phyloP scores from a whole-genome alignment of 2,888 invertebrate species.

The Tipula lateralis region DNA sequence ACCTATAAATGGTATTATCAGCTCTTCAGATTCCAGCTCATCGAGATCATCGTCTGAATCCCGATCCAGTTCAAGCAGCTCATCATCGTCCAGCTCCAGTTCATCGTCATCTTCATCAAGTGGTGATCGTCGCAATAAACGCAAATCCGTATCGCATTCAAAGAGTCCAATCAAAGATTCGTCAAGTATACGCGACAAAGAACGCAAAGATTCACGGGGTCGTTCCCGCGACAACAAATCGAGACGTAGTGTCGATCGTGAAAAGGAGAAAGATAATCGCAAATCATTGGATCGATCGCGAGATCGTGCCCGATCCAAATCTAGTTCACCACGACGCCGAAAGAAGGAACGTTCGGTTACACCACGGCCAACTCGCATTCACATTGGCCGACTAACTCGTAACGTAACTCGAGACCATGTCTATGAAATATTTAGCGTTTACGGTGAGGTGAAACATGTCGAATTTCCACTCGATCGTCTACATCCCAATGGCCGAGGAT shows the following conservation, averaged over 20 bases:
- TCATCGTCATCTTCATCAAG: conserved; percentile 64
- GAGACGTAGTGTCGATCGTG: conserved; percentile 34
- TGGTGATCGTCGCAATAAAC: conserved; percentile 60
- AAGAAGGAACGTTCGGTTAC: conserved; percentile 81
- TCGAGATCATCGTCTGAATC: conserved; percentile 75
- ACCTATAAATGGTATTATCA: conserved; percentile 38
- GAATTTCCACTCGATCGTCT: conserved; percentile 86
- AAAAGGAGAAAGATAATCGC: conserved; percentile 34
- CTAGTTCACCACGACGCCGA: conserved; percentile 57
- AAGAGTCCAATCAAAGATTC: conserved; percentile 46
- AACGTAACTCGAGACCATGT: conserved; percentile 91
- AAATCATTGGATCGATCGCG: conserved; percentile 40
- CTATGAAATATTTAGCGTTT: conserved; percentile 84
- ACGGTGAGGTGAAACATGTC: conserved; percentile 78
- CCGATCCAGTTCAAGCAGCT: conserved; percentile 68
- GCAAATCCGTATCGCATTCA: conserved; percentile 51
- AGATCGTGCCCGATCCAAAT: conserved; percentile 48
- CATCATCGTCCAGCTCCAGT: conserved; percentile 53
- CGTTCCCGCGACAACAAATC: conserved; percentile 32
- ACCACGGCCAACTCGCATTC: conserved; percentile 88
- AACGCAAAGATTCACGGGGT: conserved; percentile 41
- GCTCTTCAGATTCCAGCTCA: conserved; percentile 77
- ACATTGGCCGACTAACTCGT: conserved; percentile 85
- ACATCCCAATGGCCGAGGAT: conserved; percentile 86
- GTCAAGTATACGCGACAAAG: conserved; percentile 50